These are phyloP conservation scores for Fragum sueziense DNA, from an alignment of 2,888 invertebrate genomes.

Conservation along the genomic window DNA sequence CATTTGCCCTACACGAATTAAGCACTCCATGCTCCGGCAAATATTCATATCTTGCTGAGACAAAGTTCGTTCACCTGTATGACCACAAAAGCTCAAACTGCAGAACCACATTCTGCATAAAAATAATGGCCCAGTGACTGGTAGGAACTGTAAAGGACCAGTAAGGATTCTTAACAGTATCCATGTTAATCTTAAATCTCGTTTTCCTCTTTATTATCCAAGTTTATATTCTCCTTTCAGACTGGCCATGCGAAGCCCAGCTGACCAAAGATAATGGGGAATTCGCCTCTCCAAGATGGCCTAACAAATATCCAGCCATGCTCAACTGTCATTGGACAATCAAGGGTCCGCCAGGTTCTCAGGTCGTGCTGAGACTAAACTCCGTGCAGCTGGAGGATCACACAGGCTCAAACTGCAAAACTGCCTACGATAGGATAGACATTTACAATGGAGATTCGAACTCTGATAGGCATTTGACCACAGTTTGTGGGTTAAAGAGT, in stretches of 20 bases:
- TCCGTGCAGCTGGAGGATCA: constrained; percentile 76
- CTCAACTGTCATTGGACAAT: constrained; percentile 75
- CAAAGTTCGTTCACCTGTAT: no score
- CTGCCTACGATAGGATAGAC: constrained; percentile 69
- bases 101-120: no score
- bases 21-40: no score
- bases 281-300: constrained; percentile 79
- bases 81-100: no score
- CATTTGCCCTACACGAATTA: no score
- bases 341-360: constrained; percentile 66
- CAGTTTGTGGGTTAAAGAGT: constrained; percentile 67
- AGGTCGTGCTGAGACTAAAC: constrained; percentile 71
- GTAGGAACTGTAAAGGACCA: no score
- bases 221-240: constrained; percentile 55
- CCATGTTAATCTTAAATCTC: no score
- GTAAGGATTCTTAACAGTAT: no score
- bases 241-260: constrained; percentile 77
- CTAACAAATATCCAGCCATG: constrained; percentile 71
- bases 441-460: constrained; percentile 66
- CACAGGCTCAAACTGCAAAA: constrained; percentile 67
- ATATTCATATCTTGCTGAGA: no score
- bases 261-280: constrained; percentile 73
- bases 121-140: no score
- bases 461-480: constrained; percentile 49
- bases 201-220: no score